These are phyloP conservation scores for Tauraco erythrolophus DNA, from an alignment of 2,113 vertebrate species.

Conservation along the genomic window DNA sequence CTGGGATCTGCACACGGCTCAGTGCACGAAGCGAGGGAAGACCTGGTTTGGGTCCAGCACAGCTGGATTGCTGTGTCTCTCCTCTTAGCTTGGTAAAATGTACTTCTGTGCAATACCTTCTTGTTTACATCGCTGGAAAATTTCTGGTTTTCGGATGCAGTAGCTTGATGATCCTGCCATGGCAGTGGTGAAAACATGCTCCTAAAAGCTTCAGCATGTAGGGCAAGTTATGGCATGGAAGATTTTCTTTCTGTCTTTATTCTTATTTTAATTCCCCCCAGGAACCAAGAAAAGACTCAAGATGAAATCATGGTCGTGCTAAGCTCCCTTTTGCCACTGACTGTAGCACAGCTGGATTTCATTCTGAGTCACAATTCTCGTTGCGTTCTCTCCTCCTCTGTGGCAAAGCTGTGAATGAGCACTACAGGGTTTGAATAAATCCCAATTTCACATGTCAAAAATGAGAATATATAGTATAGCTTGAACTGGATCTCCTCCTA, in stretches of 20 bases:
- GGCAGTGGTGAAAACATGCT: background rate
- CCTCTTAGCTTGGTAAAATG: background rate
- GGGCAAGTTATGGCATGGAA: background rate
- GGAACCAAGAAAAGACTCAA: background rate
- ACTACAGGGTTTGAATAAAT: slow-evolving; percentile 43
- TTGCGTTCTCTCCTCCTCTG: slow-evolving; percentile 15
- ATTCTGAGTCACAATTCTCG: slow-evolving; percentile 40
- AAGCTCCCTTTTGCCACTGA: slow-evolving; percentile 9
- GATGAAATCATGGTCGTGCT: background rate
- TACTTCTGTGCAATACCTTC: background rate
- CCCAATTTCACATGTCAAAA: background rate
- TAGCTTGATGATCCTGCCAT: background rate
- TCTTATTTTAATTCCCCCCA: background rate
- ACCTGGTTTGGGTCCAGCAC: background rate
- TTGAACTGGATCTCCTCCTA: slow-evolving; percentile 2
- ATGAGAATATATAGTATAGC: background rate
- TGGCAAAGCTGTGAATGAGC: slow-evolving; percentile 47
- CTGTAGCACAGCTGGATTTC: slow-evolving; percentile 22
- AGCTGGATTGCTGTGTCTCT: background rate
- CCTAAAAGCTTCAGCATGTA: background rate
- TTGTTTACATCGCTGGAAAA: background rate
- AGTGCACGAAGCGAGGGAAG: background rate
- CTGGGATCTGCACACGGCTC: background rate
- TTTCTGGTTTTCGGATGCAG: background rate
- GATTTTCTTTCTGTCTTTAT: background rate